phyloP scores from a whole-genome alignment of 2,888 invertebrate genomes.

The Synanthedon tipuliformis region DNA sequence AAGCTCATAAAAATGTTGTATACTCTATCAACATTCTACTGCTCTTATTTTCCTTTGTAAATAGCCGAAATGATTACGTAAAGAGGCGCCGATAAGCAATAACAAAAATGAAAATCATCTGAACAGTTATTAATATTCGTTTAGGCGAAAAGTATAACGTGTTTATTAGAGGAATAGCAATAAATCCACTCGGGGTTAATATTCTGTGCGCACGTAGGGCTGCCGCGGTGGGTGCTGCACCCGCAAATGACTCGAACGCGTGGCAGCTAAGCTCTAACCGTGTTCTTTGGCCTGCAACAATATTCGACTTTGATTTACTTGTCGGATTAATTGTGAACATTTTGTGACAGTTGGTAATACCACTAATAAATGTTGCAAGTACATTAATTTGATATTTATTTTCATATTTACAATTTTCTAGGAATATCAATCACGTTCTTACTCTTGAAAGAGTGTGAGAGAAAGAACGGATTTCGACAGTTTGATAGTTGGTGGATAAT shows the following conservation, averaged over 20 bases:
- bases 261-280: slow-evolving; percentile 51
- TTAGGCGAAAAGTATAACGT: slow-evolving; percentile 46
- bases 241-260: slow-evolving; percentile 52
- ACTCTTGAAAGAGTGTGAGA: too few relatives aligned
- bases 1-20: too few relatives aligned
- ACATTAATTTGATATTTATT: too few relatives aligned
- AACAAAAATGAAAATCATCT: slow-evolving; percentile 45
- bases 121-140: slow-evolving; percentile 61
- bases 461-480: too few relatives aligned
- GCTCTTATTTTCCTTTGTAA: too few relatives aligned
- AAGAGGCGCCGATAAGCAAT: slow-evolving; percentile 37
- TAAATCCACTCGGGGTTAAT: slow-evolving; percentile 32
- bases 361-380: too few relatives aligned
- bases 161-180: slow-evolving; percentile 56
- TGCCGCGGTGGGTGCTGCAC: slow-evolving; percentile 19
- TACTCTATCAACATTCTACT: too few relatives aligned
- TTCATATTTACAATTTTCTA: too few relatives aligned
- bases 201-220: too few relatives aligned
- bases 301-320: slow-evolving; percentile 57
- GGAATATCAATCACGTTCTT: too few relatives aligned
- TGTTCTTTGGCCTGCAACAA: slow-evolving; percentile 47
- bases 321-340: background rate
- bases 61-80: slow-evolving; percentile 25
- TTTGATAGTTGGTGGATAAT: too few relatives aligned
- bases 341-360: too few relatives aligned